Percentiles rank a stretch among this genome's conserved stretches.
Conservation (phyloP, 2,888 invertebrate genomes). For the Epirrhoe tristata region DNA sequence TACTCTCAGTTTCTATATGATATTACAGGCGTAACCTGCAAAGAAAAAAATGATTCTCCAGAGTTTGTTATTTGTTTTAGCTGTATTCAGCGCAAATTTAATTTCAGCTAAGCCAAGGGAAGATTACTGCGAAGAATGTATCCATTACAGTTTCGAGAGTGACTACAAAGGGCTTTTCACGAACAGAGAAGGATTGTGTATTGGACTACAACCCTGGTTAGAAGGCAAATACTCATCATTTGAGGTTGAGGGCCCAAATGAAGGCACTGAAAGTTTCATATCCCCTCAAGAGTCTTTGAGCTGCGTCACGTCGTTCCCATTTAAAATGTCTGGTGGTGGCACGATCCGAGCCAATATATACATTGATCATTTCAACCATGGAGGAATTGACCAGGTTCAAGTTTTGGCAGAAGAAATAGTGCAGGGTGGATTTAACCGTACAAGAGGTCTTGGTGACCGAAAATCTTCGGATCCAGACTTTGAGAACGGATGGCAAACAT, state of each 20-base stretch:
- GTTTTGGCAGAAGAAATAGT: conserved; percentile 13
- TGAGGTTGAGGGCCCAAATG: conserved; percentile 3
- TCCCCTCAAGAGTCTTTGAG: conserved; percentile 6
- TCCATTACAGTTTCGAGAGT: conserved; percentile 14
- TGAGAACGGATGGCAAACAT: conserved; percentile 13
- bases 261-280: conserved; percentile 6
- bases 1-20: conserved; percentile 1
- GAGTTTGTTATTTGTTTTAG: conserved; percentile 8
- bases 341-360: conserved; percentile 4
- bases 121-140: conserved; percentile 8
- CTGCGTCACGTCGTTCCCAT: conserved; percentile 20
- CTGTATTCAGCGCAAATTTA: conserved; percentile 1
- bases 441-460: not conserved
- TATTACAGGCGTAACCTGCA: conserved; percentile 1
- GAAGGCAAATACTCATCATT: conserved; percentile 4
- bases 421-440: not conserved
- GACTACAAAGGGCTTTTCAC: conserved; percentile 10
- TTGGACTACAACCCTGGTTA: not conserved
- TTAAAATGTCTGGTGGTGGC: conserved; percentile 11
- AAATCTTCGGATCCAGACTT: not conserved
- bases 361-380: not conserved
- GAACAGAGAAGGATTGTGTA: conserved; percentile 3
- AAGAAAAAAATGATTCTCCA: conserved; percentile 10
- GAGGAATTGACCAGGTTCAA: not conserved
- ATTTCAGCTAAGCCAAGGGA: conserved; percentile 8